Base-by-base conservation (phyloP, 2,113 vertebrate species). In the Casuarius casuarius region DNA sequence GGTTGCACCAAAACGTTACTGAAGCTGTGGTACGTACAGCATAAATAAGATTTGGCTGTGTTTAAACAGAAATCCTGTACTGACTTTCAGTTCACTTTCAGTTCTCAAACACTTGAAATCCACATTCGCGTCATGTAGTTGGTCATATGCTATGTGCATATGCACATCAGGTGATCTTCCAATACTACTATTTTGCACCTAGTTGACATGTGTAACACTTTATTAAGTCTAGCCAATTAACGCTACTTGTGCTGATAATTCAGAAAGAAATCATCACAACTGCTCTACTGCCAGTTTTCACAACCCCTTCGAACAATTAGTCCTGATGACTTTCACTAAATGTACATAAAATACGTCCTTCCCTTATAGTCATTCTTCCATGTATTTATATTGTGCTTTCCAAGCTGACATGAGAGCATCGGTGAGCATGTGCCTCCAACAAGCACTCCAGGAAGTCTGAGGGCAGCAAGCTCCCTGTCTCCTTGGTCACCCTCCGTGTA, bases 371-470 rank as follows among this genome's bases (percentile, higher is more conserved):
- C 8, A 44, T 10, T 28, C 40, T 80, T 40, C 12, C 8, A 6
- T 2, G 7, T 1, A 0, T 22, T 63, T 51, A 42, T 21, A 28
- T 26, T 22, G 29, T 1, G 2, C 0, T 8, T 4, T 62, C 38
- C 3, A 0, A 10, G 12, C 8, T 3, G 49, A n/a, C 13, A 7
- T 9, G 17, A 33, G 56, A 19, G 56, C 31, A 46, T 5, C 20
- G 6, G 5, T 22, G 16, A 84, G 15, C 1, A 18, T 33, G 42
- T 76, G 33, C 48, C 33, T 35, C 14, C 46, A 76, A 26, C 7
- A 38, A 92, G n/a, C 33, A 35, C 1, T 3, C 48, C 2, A 5
- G 49, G 56, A 81, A 71, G 35, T 15, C 22, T 71, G 35, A 10
- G 18, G 3, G 11, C 12, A 90, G 38, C 20, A 46, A 70, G n/a